phyloP scores from a whole-genome alignment of 2,113 vertebrate species.

The Alethe diademata region DNA sequence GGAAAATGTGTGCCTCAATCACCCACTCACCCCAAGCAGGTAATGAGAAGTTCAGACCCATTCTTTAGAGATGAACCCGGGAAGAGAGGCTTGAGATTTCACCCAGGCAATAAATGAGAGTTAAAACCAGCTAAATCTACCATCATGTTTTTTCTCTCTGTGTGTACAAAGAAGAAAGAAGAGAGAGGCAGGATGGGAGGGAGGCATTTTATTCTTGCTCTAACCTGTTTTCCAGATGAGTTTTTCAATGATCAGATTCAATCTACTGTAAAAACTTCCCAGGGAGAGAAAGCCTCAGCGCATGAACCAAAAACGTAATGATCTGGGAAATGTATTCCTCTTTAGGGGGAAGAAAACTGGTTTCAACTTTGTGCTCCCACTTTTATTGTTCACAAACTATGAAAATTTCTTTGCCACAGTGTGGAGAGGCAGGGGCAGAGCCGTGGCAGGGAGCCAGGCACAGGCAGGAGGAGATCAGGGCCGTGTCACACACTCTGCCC shows the following conservation, averaged over 20 bases:
- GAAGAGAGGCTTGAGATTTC: not conserved
- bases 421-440: not conserved
- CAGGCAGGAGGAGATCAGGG: not conserved
- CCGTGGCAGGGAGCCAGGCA: not conserved
- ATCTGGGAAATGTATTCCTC: slow-evolving; percentile 46
- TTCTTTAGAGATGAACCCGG: not conserved
- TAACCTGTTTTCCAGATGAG: slow-evolving; percentile 64
- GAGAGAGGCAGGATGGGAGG: not conserved
- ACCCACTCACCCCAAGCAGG: not conserved
- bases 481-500: not conserved
- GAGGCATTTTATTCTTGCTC: not conserved
- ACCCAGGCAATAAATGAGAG: not conserved
- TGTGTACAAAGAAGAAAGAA: not conserved
- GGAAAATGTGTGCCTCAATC: not conserved
- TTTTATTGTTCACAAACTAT: slow-evolving; percentile 24
- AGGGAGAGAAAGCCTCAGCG: slow-evolving; percentile 52
- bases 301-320: slow-evolving; percentile 62
- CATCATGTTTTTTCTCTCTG: not conserved
- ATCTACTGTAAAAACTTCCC: slow-evolving; percentile 61
- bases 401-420: not conserved
- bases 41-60: not conserved
- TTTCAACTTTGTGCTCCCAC: slow-evolving; percentile 26
- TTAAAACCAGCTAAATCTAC: not conserved
- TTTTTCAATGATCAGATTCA: slow-evolving; percentile 59
- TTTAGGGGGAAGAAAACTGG: not conserved